Evolutionary conservation across 2,113 vertebrate genomes (phyloP), one percentile per base, ranked within the genome.

Genomic region (Xiphophorus couchianus): DNA sequence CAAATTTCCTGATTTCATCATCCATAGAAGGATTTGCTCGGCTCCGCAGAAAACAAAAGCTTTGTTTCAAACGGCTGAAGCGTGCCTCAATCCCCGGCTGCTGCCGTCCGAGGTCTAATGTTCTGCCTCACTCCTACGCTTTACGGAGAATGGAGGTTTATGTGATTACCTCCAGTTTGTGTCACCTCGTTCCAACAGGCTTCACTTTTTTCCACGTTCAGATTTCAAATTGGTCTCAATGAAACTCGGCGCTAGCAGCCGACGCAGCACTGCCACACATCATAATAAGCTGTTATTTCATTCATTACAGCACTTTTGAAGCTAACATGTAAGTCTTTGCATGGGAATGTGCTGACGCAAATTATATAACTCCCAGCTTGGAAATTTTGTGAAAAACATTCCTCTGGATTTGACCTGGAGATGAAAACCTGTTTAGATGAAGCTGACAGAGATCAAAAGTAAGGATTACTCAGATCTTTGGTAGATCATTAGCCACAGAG

Each of bases 51-150:
- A 71, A 48, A 62, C 31, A 69, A 62, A 76, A 44, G 29, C 29
- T 63, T 31, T 37, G 31, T 70, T 69, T 69, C 42, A 69, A 71
- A 37, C 31, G 64, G 61, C 9, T 31, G 31, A n/a, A 48, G 25
- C 8, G 22, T 12, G 19, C 25, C 37, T 72, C 28, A 2, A 29
- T 30, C 37, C 19, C n/a, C 8, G 28, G 62, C 62, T 64, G 63
- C 3, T 12, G 44, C 6, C n/a, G 51, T 51, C 42, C 31, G 28
- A 58, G 61, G 35, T 27, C 58, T 69, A 35, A 69, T 70, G 62
- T 27, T 31, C 30, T 63, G 25, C 3, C 25, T 58, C 25, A 58
- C 42, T 70, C 31, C 61, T 54, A 70, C 27, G 30, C 61, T 37
- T 65, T 70, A 31, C 63, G 11, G 44, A 65, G 35, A 19, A 14